These are phyloP conservation scores for Propsilocerus akamusi DNA, from an alignment of 1,140 invertebrate genomes.

Conservation along the genomic window DNA sequence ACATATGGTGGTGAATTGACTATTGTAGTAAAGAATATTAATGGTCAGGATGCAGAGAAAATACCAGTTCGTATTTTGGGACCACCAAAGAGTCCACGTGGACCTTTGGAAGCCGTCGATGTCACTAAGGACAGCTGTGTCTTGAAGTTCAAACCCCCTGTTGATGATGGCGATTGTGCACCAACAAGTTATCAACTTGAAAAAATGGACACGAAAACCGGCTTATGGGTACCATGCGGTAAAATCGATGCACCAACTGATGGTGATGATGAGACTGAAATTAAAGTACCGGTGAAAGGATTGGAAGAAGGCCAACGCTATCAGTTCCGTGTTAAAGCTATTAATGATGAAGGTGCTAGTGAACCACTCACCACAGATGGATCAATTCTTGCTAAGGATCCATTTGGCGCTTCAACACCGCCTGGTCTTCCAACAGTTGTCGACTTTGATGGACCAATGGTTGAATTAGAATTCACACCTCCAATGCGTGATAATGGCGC, in stretches of 20 bases:
- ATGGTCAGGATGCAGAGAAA: slow-evolving; percentile 82
- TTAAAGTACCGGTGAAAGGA: slow-evolving; percentile 75
- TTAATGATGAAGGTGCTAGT: slow-evolving; percentile 92
- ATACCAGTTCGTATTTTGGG: slow-evolving; percentile 86
- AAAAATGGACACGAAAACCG: slow-evolving; percentile 75
- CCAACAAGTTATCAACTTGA: slow-evolving; percentile 80
- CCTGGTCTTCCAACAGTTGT: slow-evolving; percentile 85
- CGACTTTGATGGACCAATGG: slow-evolving; percentile 85
- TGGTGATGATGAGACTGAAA: slow-evolving; percentile 68
- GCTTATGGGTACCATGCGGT: slow-evolving; percentile 73
- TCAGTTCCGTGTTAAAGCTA: slow-evolving; percentile 85
- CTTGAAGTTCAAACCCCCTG: slow-evolving; percentile 86
- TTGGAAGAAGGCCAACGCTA: slow-evolving; percentile 85
- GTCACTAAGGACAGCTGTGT: slow-evolving; percentile 92
- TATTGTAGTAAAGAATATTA: slow-evolving; percentile 69
- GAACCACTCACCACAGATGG: slow-evolving; percentile 78
- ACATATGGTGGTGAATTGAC: slow-evolving; percentile 84
- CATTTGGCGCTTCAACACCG: slow-evolving; percentile 73
- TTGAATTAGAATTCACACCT: slow-evolving; percentile 89
- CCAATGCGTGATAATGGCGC: slow-evolving; percentile 91
- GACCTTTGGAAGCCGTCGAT: slow-evolving; percentile 79
- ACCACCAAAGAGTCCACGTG: slow-evolving; percentile 86
- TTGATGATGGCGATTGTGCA: slow-evolving; percentile 87
- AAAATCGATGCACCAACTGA: slow-evolving; percentile 69
- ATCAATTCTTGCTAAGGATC: slow-evolving; percentile 85